Percentiles rank a stretch among this genome's conserved stretches.
Conservation (phyloP, 64 coral and sea anemone species). For the Hydrozoanthus tunicans region DNA sequence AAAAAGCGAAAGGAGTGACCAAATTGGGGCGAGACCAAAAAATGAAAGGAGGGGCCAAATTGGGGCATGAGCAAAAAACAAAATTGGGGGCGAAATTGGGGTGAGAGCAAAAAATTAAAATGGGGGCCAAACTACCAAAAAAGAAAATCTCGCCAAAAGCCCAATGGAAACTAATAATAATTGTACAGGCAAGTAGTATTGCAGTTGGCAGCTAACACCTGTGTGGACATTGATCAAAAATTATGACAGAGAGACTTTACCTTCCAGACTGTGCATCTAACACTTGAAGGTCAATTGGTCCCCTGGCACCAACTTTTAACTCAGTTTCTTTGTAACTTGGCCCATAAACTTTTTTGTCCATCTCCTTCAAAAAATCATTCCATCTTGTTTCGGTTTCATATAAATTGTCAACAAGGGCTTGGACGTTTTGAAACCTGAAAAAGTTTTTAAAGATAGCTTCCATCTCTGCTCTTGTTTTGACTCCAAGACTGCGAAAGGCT, state of each 20-base stretch:
- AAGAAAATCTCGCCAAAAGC: too few relatives aligned
- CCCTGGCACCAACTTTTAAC: slow-evolving; percentile 59
- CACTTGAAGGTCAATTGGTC: slow-evolving; percentile 61
- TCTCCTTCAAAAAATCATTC: slow-evolving; percentile 73
- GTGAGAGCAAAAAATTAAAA: too few relatives aligned
- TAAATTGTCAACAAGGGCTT: slow-evolving; percentile 64
- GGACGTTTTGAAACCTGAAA: slow-evolving; percentile 58
- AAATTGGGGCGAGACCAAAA: too few relatives aligned
- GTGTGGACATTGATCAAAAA: too few relatives aligned
- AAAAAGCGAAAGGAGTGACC: too few relatives aligned
- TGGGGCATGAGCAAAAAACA: too few relatives aligned
- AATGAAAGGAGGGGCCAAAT: too few relatives aligned
- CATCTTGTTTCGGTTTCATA: slow-evolving; percentile 71
- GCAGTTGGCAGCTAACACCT: too few relatives aligned
- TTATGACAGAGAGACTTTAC: neutral
- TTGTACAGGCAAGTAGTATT: too few relatives aligned
- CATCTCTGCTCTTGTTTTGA: slow-evolving; percentile 65
- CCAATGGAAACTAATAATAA: too few relatives aligned
- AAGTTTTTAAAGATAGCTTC: slow-evolving; percentile 50
- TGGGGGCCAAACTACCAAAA: too few relatives aligned
- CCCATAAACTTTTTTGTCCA: slow-evolving; percentile 66
- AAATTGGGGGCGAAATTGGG: too few relatives aligned
- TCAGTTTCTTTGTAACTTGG: neutral
- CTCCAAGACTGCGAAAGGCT: slow-evolving; percentile 56
- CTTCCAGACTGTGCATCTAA: slow-evolving; percentile 64